These are phyloP conservation scores for Malurus cyaneus DNA, from an alignment of 2,113 vertebrate genomes.

Conservation along the genomic window DNA sequence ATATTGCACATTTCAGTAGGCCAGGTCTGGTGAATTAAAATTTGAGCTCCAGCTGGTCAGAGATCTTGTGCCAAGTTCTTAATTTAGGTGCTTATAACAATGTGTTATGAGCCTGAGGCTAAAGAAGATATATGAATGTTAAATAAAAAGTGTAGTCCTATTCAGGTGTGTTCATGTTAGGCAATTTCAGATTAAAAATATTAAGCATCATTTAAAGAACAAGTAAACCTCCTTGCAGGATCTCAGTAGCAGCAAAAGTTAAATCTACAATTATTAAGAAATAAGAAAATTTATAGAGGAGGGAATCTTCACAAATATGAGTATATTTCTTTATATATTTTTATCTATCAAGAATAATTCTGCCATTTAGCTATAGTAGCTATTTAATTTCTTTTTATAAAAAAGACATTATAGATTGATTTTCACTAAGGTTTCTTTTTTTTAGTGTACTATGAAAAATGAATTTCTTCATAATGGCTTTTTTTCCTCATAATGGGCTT, in stretches of 20 bases:
- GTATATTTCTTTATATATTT: not conserved
- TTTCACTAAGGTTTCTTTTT: not conserved
- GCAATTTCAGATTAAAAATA: not conserved
- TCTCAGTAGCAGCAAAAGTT: not conserved
- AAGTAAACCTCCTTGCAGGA: not conserved
- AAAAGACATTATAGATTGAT: no score
- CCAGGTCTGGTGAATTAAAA: not conserved
- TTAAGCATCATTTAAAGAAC: not conserved
- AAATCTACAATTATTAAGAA: not conserved
- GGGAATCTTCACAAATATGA: not conserved
- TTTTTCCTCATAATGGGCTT: not conserved
- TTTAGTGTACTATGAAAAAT: not conserved
- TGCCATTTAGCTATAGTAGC: not conserved
- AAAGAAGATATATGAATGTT: not conserved
- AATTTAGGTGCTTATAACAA: not conserved
- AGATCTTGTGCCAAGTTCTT: fast-evolving
- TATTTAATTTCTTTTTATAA: not conserved
- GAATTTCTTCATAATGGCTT: not conserved
- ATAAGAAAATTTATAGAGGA: not conserved
- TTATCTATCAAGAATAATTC: not conserved
- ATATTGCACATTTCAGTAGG: not conserved
- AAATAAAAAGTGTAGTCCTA: not conserved
- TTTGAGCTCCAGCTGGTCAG: not conserved
- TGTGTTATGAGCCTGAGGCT: not conserved
- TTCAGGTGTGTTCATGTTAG: not conserved